Conservation (phyloP, 1,140 invertebrate species). For the Drosophila bocqueti region DNA sequence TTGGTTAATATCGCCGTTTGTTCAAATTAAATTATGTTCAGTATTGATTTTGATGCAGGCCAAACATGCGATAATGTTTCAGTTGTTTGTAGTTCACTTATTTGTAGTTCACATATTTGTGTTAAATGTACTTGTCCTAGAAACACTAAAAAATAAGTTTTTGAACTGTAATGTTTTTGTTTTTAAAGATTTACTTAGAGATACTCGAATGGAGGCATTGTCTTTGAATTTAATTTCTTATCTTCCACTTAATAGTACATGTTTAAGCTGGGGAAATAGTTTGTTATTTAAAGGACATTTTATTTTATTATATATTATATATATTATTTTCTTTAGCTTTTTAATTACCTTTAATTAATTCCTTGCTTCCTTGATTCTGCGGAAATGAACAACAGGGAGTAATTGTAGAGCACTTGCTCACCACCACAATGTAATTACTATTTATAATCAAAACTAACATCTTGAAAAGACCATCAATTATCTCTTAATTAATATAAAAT, state of each 20-base stretch:
- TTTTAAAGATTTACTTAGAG: background rate
- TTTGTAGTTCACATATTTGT: background rate
- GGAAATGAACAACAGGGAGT: background rate
- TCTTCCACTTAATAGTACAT: no score
- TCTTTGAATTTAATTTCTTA: no score
- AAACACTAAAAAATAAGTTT: background rate
- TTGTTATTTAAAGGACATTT: background rate
- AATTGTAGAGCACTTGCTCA: background rate
- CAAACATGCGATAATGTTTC: background rate
- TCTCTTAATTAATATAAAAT: background rate
- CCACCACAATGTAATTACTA: background rate
- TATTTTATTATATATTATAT: no score
- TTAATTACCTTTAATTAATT: no score
- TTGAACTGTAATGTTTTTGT: background rate
- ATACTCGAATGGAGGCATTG: background rate
- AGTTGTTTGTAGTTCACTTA: background rate
- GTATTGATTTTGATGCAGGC: slow-evolving; percentile 11
- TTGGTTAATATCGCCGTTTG: slow-evolving; percentile 15
- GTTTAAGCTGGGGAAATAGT: background rate
- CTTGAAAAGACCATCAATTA: background rate
- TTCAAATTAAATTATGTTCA: slow-evolving; percentile 18
- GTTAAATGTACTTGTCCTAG: background rate
- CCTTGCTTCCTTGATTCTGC: background rate
- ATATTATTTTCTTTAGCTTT: background rate
- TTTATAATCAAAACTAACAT: background rate